These are phyloP conservation scores for Megalurothrips usitatus DNA, from an alignment of 2,888 invertebrate genomes.

Conservation along the genomic window DNA sequence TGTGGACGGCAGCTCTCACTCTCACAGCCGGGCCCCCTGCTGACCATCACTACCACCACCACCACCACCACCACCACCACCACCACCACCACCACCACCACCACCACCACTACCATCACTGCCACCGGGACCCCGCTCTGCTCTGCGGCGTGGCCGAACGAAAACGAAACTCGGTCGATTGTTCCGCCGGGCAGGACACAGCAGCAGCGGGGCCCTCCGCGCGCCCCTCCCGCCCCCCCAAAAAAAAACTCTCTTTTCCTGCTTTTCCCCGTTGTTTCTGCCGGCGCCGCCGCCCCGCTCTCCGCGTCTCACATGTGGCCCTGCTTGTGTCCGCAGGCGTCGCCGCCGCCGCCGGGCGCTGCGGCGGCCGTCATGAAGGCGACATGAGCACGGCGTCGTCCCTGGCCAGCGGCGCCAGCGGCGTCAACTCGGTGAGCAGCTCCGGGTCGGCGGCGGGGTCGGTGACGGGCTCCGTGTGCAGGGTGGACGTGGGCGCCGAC, in stretches of 20 bases:
- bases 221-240: too few species aligned
- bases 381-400: slow-evolving; percentile 23
- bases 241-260: too few species aligned
- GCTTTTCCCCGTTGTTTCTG: too few species aligned
- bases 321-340: neutral
- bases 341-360: neutral
- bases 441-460: neutral
- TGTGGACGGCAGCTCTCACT: too few species aligned
- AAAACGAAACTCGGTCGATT: neutral
- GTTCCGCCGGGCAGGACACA: neutral
- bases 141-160: too few species aligned
- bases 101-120: too few species aligned
- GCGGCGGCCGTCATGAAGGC: neutral
- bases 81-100: too few species aligned
- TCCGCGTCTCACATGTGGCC: neutral
- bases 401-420: neutral
- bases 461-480: slow-evolving; percentile 5
- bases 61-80: too few species aligned
- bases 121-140: neutral
- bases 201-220: too few species aligned
- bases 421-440: slow-evolving; percentile 18
- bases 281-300: too few species aligned
- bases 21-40: too few species aligned
- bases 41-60: too few species aligned
- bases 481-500: slow-evolving; percentile 22